phyloP scores from a whole-genome alignment of 1,140 invertebrate genomes.

The Steinernema khuongi region DNA sequence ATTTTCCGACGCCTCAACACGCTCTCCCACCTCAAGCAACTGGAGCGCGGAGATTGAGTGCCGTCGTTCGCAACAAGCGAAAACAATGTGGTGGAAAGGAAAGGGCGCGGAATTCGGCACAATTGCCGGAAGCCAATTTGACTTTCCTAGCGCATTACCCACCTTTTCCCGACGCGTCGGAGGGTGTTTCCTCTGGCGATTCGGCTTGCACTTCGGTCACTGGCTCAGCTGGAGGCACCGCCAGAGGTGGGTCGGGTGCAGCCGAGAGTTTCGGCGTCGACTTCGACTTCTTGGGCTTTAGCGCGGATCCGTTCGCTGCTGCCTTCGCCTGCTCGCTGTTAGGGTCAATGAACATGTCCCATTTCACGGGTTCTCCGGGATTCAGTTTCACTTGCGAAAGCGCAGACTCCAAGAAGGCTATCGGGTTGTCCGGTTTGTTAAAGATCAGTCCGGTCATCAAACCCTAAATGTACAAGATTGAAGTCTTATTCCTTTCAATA shows the following conservation, averaged over 20 bases:
- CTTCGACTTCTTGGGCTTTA: background rate
- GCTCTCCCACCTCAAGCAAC: no score
- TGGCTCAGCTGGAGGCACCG: background rate
- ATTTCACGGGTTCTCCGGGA: background rate
- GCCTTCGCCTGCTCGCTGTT: background rate
- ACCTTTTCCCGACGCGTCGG: background rate
- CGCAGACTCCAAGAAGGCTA: conserved; percentile 47
- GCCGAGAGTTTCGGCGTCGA: background rate
- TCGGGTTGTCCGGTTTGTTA: conserved; percentile 54
- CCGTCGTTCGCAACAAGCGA: conserved; percentile 8
- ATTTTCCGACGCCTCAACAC: no score
- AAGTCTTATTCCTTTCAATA: conserved; percentile 11
- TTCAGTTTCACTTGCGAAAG: background rate
- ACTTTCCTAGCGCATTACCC: background rate
- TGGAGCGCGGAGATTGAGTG: background rate
- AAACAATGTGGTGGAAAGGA: background rate
- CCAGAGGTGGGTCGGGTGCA: background rate
- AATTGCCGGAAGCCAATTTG: conserved; percentile 13
- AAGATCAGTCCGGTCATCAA: conserved; percentile 58
- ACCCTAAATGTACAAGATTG: conserved; percentile 38
- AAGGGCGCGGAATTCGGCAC: background rate
- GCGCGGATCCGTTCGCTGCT: background rate
- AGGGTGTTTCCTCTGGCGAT: background rate
- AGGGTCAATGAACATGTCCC: conserved; percentile 24
- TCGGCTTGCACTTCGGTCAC: background rate